Base-by-base conservation (phyloP, 2,113 vertebrate species). In the Mesitornis unicolor region DNA sequence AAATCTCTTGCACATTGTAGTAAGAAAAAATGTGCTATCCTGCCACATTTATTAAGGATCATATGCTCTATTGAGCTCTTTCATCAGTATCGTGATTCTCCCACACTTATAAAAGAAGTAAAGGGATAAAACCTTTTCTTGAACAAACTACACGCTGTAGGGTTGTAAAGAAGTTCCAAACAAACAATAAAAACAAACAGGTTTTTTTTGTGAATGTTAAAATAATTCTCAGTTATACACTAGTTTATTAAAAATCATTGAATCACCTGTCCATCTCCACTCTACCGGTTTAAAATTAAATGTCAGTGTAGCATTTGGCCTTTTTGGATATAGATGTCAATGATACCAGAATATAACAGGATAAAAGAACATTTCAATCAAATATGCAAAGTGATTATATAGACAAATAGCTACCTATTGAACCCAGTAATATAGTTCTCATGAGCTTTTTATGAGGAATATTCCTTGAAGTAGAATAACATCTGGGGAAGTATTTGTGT, bases 401-500 rank as follows among this genome's bases (percentile, higher is more conserved):
- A 86, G 56, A 54, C 26, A 90, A 88, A 57, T 53, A 53, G 12
- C 6, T 91, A 63, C 69, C 45, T 89, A 35, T 76, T 89, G 81
- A 93, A 73, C 91, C 33, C 77, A 83, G 83, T 82, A 77, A 78
- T 68, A 38, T 35, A 94, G 47, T 93, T 47, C 35, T 94, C 40
- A 31, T 25, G 61, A 79, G 21, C 7, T 86, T 87, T 80, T 96
- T 70, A 61, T 35, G 53, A 88, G 7, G 4, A 65, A 56, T 90
- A 94, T 74, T 67, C 50, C 76, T 79, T 61, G 50, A 79, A 88
- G 89, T 40, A 90, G 38, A 95, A 78, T 63, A 95, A 89, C 64
- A 96, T 78, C 92, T 79, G 90, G 73, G 59, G 20, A 70, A 96
- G 68, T 87, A 95, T 97, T 64, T 97, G 87, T 40, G 33, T 77